A percentile compares a stretch with the other conserved stretches of the same genome.
These are phyloP conservation scores for Malthinus flaveolus DNA, from an alignment of 2,888 invertebrate genomes.

Conservation along the genomic window DNA sequence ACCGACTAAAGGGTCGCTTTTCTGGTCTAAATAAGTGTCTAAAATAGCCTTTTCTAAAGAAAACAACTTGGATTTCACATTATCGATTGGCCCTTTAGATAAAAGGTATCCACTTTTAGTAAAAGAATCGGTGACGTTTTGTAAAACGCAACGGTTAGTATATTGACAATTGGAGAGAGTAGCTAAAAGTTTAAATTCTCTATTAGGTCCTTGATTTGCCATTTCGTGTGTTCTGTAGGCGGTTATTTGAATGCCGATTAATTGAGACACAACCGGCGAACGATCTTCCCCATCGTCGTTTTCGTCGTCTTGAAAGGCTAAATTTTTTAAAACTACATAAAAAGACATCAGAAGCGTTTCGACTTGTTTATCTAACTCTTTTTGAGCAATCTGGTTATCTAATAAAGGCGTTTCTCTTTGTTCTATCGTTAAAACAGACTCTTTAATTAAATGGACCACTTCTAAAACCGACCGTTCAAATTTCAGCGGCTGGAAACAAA, in stretches of 20 bases:
- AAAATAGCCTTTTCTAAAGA: constrained; percentile 67
- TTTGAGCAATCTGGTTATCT: constrained; percentile 58
- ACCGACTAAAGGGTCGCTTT: constrained; percentile 93
- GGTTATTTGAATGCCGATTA: constrained; percentile 64
- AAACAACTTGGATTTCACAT: constrained; percentile 66
- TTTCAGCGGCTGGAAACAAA: constrained; percentile 63
- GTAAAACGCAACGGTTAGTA: constrained; percentile 74
- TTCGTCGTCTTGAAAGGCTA: constrained; percentile 72
- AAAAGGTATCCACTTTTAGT: constrained; percentile 74
- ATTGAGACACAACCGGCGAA: constrained; percentile 63
- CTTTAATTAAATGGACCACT: constrained; percentile 69
- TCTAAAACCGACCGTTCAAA: constrained; percentile 76
- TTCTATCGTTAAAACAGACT: constrained; percentile 72
- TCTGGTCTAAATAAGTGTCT: constrained; percentile 85
- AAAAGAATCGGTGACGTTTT: constrained; percentile 70
- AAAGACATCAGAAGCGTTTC: constrained; percentile 67
- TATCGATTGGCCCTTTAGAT: constrained; percentile 70
- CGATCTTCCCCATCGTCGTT: constrained; percentile 62
- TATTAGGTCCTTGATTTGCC: constrained; percentile 57
- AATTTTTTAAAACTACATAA: constrained; percentile 69
- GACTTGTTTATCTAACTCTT: constrained; percentile 56
- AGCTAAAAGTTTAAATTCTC: constrained; percentile 82
- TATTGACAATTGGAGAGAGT: constrained; percentile 89
- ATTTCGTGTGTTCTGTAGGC: constrained; percentile 38
- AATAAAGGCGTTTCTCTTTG: constrained; percentile 65